Evolutionary conservation across 2,888 invertebrate species (phyloP).

Genomic region (Lumbricus terrestris): DNA sequence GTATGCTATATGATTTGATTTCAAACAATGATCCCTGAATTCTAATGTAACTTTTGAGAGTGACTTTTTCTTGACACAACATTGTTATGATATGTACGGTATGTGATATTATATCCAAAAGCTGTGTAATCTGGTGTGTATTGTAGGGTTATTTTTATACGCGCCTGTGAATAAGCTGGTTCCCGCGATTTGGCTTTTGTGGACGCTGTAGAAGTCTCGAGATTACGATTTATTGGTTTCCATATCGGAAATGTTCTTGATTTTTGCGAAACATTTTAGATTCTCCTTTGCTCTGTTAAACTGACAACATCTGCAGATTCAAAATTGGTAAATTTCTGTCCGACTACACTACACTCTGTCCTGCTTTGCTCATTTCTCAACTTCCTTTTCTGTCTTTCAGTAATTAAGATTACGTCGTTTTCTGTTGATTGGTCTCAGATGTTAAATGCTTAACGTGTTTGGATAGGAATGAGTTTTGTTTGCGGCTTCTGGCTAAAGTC

Average conservation of each 20-base stretch:
- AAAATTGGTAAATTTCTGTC: neutral
- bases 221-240: too few relatives aligned
- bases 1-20: neutral
- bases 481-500: neutral
- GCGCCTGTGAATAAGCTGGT: too few relatives aligned
- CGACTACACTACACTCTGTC: neutral
- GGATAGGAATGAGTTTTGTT: neutral
- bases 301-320: neutral
- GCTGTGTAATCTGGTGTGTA: neutral
- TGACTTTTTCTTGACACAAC: neutral
- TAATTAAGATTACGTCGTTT: neutral
- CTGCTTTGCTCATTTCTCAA: neutral
- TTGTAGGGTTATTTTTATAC: too few relatives aligned
- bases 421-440: neutral
- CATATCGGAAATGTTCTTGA: neutral
- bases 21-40: neutral
- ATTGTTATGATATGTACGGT: neutral
- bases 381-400: neutral
- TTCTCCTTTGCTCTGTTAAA: neutral
- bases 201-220: too few relatives aligned
- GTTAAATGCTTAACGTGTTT: neutral
- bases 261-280: neutral
- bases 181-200: too few relatives aligned
- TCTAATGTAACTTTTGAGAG: neutral
- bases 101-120: too few relatives aligned